Base-by-base conservation (phyloP, 2,797 vertebrate genomes). In the Mycteria americana region DNA sequence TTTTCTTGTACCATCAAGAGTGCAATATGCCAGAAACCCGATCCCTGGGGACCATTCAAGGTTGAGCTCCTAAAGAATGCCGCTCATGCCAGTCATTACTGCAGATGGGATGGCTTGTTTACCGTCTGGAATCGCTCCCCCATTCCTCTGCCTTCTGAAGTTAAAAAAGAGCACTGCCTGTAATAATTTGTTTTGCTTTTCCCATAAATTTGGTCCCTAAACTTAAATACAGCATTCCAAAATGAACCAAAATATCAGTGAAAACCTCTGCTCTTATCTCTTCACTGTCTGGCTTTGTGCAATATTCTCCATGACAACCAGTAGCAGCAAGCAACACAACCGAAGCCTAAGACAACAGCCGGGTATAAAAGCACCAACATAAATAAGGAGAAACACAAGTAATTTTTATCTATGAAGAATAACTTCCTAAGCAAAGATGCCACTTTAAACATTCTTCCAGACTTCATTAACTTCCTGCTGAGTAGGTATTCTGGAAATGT, bases 91-190 rank as follows among this genome's bases (percentile, higher is more conserved):
- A 85, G 85, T 82, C 57, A 59, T 65, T 45, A 48, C 79, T 92
- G 85, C 88, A 93, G 81, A 89, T 88, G 79, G 88, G 79, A 86
- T 60, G 24, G 39, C 68, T 60, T 87, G 68, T 89, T 95, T 74
- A 67, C 88, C 3, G 67, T 93, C 91, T 96, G 92, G 64, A 96
- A 85, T 89, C 41, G 57, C 84, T 96, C 96, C 86, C 67, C 92
- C 86, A 53, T 63, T 95, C 88, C 67, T 79, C 74, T 88, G 54
- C 60, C 78, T 88, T 85, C 92, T 57, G 39, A 80, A 93, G 67
- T 80, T 72, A 54, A 90, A 85, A 86, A 92, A 93, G n/a, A 75
- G 17, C 3, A 1, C 54, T 78, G 78, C 69, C 65, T 82, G 75
- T 91, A 91, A 85, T 80, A 30, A 87, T 82, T 94, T 79, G 72